A percentile compares a stretch with the other conserved stretches of the same genome.
Conservation (phyloP, 2,113 vertebrate species). For the Catharus minimus region DNA sequence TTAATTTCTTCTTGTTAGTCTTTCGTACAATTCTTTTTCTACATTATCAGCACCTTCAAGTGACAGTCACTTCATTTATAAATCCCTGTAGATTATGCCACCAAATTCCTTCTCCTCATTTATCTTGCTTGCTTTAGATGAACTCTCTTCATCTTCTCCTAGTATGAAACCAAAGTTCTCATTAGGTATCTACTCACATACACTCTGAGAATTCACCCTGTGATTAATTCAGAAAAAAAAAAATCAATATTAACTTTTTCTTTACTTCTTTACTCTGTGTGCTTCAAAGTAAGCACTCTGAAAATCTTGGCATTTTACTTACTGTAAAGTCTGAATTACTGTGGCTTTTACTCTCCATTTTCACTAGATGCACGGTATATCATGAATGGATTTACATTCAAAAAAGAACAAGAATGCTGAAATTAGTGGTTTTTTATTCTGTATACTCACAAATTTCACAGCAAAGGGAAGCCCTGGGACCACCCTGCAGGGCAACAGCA, state of each 20-base stretch:
- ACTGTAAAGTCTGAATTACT: not conserved
- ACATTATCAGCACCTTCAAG: not conserved
- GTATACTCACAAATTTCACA: not conserved
- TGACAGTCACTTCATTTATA: not conserved
- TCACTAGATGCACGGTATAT: not conserved
- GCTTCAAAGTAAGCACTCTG: not conserved
- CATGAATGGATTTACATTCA: not conserved
- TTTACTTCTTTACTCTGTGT: not conserved
- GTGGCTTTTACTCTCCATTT: not conserved
- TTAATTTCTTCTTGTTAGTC: not conserved
- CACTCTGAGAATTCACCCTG: not conserved
- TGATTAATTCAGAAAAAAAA: not conserved
- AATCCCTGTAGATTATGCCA: not conserved
- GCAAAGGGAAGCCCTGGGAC: accelerated
- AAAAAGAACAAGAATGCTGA: not conserved
- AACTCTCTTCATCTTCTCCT: not conserved
- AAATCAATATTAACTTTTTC: not conserved
- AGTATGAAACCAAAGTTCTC: not conserved
- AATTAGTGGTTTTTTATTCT: not conserved
- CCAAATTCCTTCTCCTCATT: not conserved
- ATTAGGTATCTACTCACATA: not conserved
- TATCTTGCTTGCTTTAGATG: not conserved
- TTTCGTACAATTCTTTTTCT: not conserved
- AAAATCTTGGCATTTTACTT: not conserved
- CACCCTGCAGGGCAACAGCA: not conserved